phyloP scores from a whole-genome alignment of 2,888 invertebrate species.

The Mimachlamys varia region DNA sequence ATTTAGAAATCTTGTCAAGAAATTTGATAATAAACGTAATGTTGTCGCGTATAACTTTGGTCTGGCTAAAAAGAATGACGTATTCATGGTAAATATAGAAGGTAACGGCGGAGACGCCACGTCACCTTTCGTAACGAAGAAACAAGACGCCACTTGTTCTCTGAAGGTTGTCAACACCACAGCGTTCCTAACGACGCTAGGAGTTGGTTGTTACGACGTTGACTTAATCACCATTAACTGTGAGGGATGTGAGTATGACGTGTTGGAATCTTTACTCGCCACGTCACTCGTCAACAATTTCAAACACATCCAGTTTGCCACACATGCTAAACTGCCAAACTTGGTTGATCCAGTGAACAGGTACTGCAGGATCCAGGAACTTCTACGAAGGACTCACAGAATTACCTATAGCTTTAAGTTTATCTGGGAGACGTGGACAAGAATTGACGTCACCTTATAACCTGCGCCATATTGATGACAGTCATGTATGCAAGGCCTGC shows the following conservation, averaged over 20 bases:
- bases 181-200: slow-evolving; percentile 55
- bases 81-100: slow-evolving; percentile 55
- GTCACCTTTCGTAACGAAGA: slow-evolving; percentile 51
- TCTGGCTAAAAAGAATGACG: slow-evolving; percentile 54
- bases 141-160: slow-evolving; percentile 47
- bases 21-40: slow-evolving; percentile 38
- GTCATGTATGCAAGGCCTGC: too few relatives aligned
- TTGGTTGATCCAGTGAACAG: slow-evolving; percentile 52
- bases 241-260: slow-evolving; percentile 63
- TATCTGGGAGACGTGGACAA: slow-evolving; percentile 61
- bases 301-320: slow-evolving; percentile 61
- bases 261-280: slow-evolving; percentile 53
- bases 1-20: slow-evolving; percentile 40
- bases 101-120: slow-evolving; percentile 59
- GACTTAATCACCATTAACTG: slow-evolving; percentile 63
- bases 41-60: slow-evolving; percentile 55
- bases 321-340: slow-evolving; percentile 51
- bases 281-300: slow-evolving; percentile 55
- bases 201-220: slow-evolving; percentile 58
- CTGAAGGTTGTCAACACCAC: slow-evolving; percentile 57
- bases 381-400: slow-evolving; percentile 57
- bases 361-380: slow-evolving; percentile 59
- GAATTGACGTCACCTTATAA: slow-evolving; percentile 48
- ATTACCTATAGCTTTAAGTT: slow-evolving; percentile 60
- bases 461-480: too few relatives aligned